Conservation (phyloP, 2,113 vertebrate genomes). For the Podiceps cristatus region DNA sequence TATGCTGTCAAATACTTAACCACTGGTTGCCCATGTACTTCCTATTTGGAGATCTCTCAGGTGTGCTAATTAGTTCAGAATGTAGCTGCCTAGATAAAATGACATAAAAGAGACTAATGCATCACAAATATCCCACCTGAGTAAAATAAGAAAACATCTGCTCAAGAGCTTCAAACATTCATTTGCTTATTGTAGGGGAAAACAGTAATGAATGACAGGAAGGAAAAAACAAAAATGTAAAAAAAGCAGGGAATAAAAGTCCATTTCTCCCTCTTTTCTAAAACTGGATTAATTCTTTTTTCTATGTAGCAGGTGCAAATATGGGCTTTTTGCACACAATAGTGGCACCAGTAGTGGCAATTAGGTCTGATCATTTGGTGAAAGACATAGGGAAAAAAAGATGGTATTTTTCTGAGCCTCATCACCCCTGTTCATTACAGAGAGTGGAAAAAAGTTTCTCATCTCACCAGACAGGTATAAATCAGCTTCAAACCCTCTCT, state of each 20-base stretch:
- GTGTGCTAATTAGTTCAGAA: constrained; percentile 46
- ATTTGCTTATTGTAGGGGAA: not conserved
- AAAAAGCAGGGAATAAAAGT: not conserved
- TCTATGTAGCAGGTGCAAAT: not conserved
- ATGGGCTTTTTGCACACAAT: rapidly evolving
- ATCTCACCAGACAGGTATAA: not conserved
- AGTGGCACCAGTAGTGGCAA: not conserved
- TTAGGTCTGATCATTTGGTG: not conserved
- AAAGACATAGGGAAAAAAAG: not conserved
- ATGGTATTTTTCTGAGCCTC: not conserved
- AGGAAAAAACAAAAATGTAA: not conserved
- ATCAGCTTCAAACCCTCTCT: not conserved
- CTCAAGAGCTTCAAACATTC: not conserved
- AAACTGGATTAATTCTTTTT: not conserved
- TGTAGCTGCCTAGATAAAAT: constrained; percentile 23
- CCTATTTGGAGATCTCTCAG: not conserved
- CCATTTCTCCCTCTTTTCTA: not conserved
- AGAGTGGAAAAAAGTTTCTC: not conserved
- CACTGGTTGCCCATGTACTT: constrained; percentile 14
- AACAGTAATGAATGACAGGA: not conserved
- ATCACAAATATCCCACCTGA: constrained; percentile 30
- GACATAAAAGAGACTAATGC: constrained; percentile 14
- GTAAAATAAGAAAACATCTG: constrained; percentile 48
- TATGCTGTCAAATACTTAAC: constrained; percentile 35
- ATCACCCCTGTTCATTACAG: not conserved